Conservation (phyloP, 2,113 vertebrate species). For the Athene cunicularia region DNA sequence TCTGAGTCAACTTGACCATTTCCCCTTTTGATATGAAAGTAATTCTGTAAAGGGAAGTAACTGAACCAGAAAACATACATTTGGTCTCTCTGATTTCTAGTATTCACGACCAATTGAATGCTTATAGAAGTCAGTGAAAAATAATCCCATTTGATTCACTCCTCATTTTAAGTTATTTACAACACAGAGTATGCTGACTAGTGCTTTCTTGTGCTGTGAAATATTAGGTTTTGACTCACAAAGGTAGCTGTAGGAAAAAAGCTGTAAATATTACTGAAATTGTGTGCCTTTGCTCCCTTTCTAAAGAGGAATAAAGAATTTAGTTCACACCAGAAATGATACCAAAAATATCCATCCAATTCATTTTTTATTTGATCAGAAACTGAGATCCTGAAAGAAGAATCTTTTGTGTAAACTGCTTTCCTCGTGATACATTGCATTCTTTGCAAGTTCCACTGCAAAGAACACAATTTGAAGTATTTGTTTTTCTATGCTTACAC, state of each 20-base stretch:
- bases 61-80: constrained; percentile 35
- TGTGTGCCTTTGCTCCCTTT: not conserved
- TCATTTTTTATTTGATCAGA: not conserved
- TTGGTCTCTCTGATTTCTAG: constrained; percentile 38
- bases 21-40: constrained; percentile 44
- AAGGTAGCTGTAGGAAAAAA: not conserved
- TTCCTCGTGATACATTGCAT: not conserved
- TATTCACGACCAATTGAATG: constrained; percentile 61
- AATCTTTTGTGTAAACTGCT: not conserved
- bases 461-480: not conserved
- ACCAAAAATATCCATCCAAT: not conserved
- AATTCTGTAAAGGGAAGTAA: constrained; percentile 33
- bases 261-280: not conserved
- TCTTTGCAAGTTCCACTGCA: not conserved
- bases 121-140: constrained; percentile 39
- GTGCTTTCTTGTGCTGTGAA: not conserved
- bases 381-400: not conserved
- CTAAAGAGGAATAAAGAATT: not conserved
- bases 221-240: not conserved
- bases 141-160: constrained; percentile 47
- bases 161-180: constrained; percentile 54
- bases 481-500: not conserved
- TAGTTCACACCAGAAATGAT: not conserved
- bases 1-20: constrained; percentile 47
- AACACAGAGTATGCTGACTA: constrained; percentile 26